Evolutionary conservation across 2,888 invertebrate species (phyloP), one percentile per base, ranked within the genome.

Genomic region (Lasius platythorax): DNA sequence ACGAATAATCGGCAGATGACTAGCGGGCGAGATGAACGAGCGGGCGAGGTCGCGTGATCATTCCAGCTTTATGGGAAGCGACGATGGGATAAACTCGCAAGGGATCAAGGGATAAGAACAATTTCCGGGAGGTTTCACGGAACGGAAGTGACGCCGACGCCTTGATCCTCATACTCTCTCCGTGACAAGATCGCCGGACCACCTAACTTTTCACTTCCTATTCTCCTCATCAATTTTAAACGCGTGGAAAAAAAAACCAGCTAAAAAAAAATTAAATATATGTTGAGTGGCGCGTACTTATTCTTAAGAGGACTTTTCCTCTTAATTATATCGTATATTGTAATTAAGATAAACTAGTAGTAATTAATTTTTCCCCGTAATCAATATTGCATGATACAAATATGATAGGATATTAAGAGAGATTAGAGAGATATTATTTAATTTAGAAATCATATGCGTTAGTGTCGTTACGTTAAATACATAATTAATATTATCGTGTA

Each of bases 71-170:
- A 86, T 83, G 75, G 82, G 84, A 84, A 89, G 87, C 87, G 87
- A 87, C 91, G 89, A 91, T 87, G 86, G 91, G 88, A 88, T 92
- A 91, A 92, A 92, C 92, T 92, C 91, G 91, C 87, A 88, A 85
- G 82, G 89, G 92, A 92, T 92, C 92, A 91, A 91, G 89, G 87
- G 92, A 92, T 92, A 90, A 91, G 90, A 89, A 90, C 91, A 92
- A 92, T 92, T 92, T 92, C 91, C 92, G 88, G 87, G 79, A 88
- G 88, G 87, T 86, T 86, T 90, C 90, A 88, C 87, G 76, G 84
- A 82, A 88, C 87, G 91, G 87, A 92, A 91, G 88, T 89, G 90
- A 91, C 86, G 85, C 84, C 82, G 84, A 84, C 82, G 82, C 82
- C 87, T 89, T 89, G 91, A 92, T 91, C 89, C 90, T 61, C 67